Evolutionary conservation across 2,888 invertebrate genomes (phyloP).

Genomic region (Gymnocheta viridis): DNA sequence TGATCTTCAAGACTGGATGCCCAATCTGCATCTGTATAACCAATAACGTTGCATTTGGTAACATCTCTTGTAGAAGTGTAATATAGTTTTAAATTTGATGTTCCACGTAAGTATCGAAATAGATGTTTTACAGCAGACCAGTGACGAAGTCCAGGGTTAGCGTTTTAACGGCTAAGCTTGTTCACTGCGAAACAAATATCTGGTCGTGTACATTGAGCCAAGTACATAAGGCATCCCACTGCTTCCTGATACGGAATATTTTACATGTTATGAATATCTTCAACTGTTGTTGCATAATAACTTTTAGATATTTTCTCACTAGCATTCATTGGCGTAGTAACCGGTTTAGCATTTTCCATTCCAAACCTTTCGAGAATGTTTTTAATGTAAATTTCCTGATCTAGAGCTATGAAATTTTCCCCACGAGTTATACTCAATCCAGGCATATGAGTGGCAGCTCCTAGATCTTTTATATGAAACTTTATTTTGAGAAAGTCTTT

Average conservation of each 20-base stretch:
- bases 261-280: constrained; percentile 34
- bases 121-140: constrained; percentile 45
- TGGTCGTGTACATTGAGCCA: constrained; percentile 45
- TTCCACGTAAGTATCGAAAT: constrained; percentile 35
- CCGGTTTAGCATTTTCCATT: constrained; percentile 56
- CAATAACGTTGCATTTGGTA: neutral
- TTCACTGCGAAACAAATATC: constrained; percentile 51
- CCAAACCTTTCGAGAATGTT: constrained; percentile 51
- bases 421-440: constrained; percentile 47
- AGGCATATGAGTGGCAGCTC: no score
- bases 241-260: constrained; percentile 48
- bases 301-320: constrained; percentile 46
- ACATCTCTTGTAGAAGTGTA: neutral
- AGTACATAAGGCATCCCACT: constrained; percentile 46
- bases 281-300: constrained; percentile 34
- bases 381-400: constrained; percentile 38
- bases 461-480: no score
- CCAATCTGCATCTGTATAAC: constrained; percentile 39
- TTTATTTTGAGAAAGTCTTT: no score
- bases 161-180: constrained; percentile 46
- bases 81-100: no score
- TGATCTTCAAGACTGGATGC: constrained; percentile 57
- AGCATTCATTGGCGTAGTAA: constrained; percentile 39
- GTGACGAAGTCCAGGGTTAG: constrained; percentile 14
- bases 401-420: constrained; percentile 22